Percentiles rank a stretch among this genome's conserved stretches.
These are phyloP conservation scores for Corapipo altera DNA, from an alignment of 2,113 vertebrate genomes.

Conservation along the genomic window DNA sequence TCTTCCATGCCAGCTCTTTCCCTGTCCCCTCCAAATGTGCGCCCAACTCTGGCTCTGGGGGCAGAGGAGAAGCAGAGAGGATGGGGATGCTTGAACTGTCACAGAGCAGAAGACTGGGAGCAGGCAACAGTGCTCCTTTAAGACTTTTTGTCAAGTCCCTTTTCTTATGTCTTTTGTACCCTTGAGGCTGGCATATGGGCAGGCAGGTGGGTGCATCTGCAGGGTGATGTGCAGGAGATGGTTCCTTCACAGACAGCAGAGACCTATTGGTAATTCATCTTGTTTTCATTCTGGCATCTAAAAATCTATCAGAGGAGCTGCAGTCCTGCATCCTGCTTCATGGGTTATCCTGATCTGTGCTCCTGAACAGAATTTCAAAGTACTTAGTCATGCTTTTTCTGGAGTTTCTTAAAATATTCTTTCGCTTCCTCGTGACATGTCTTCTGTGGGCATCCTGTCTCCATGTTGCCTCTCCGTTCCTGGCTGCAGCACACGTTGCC, in stretches of 20 bases:
- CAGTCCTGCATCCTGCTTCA: background rate
- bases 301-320: background rate
- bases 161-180: background rate
- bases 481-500: accelerated
- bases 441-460: background rate
- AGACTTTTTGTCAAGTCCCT: background rate
- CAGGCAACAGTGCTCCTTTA: background rate
- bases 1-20: background rate
- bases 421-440: accelerated
- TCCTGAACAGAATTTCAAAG: background rate
- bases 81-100: background rate
- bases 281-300: background rate
- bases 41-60: background rate
- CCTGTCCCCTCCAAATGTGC: accelerated
- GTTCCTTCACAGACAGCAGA: background rate
- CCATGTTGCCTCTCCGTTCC: background rate
- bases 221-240: background rate
- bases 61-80: background rate
- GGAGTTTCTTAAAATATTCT: background rate
- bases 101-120: background rate
- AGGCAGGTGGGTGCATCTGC: background rate
- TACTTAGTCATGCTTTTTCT: background rate
- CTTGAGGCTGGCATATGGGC: accelerated
- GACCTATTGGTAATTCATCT: background rate
- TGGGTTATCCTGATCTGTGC: background rate